Conservation (phyloP, 2,888 invertebrate species). For the Epinotia ramella region DNA sequence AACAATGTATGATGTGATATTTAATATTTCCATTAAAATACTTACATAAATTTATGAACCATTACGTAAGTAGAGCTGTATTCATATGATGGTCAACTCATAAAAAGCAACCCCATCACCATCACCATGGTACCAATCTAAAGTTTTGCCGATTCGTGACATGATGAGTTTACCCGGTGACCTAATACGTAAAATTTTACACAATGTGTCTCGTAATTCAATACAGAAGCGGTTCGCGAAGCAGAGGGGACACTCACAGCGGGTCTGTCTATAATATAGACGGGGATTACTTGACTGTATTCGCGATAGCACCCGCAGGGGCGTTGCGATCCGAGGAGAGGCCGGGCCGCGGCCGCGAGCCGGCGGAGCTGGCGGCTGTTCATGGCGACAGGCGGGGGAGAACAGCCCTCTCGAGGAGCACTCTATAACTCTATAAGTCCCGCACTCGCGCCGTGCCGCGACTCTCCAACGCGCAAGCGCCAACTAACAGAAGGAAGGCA, state of each 20-base stretch:
- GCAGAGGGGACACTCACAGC: slow-evolving; percentile 69
- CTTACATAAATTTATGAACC: not conserved
- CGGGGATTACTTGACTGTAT: slow-evolving; percentile 81
- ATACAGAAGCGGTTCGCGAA: slow-evolving; percentile 7
- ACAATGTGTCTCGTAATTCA: slow-evolving; percentile 4
- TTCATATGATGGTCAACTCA: slow-evolving; percentile 5
- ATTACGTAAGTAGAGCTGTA: not conserved
- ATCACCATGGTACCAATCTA: slow-evolving; percentile 19
- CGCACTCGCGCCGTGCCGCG: slow-evolving; percentile 64
- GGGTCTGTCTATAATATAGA: slow-evolving; percentile 73
- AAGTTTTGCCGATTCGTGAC: slow-evolving; percentile 16
- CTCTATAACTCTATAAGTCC: slow-evolving; percentile 39
- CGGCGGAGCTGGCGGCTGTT: slow-evolving; percentile 74
- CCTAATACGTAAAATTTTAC: not conserved
- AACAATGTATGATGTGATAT: slow-evolving; percentile 54
- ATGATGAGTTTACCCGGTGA: slow-evolving; percentile 1
- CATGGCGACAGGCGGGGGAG: slow-evolving; percentile 60
- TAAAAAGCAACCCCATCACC: slow-evolving; percentile 13
- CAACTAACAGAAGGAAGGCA: slow-evolving; percentile 60
- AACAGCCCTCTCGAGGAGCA: slow-evolving; percentile 24
- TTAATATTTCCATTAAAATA: not conserved
- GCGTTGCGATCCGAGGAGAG: slow-evolving; percentile 52
- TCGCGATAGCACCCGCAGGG: slow-evolving; percentile 64
- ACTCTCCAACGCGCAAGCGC: slow-evolving; percentile 73
- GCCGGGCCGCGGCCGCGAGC: slow-evolving; percentile 60